Base-by-base conservation (phyloP, 2,113 vertebrate genomes). In the Forbesichthys agassizii region DNA sequence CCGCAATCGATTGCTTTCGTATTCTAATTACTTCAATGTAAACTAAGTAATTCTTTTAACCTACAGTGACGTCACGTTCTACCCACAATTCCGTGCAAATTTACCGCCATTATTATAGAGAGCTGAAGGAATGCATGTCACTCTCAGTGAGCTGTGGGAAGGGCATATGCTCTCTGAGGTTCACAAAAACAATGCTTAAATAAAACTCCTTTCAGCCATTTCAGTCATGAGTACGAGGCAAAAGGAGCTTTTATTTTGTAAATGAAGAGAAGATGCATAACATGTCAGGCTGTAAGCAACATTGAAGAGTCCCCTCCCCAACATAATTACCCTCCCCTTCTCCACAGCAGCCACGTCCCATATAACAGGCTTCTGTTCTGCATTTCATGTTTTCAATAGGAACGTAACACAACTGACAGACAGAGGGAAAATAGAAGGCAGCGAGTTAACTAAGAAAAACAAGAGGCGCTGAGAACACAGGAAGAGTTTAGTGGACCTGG, bases 351-450 rank as follows among this genome's bases (percentile, higher is more conserved):
- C 88, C 79, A 79, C 81, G 76, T 86, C 74, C 61, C 85, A 88
- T 53, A 90, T 61, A 75, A 81, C 67, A 57, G 76, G 76, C 73
- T 86, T 87, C 79, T 86, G 77, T 85, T 75, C 83, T 49, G 67
- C 72, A 58, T 77, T 75, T 79, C 72, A 81, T 84, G 88, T 90
- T 90, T 89, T 87, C 84, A 82, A 84, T 79, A 75, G 86, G 71
- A 91, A 87, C 79, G 74, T 70, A 77, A 72, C 51, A 27, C 78
- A 82, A 83, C 83, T 62, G 62, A 81, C 71, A 49, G 58, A 53
- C 36, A 18, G 14, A 69, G 60, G 64, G 69, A 79, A 69, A 63
- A 42, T 20, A 13, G 67, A 49, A 58, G 55, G 71, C 27, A 33
- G 46, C 71, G 56, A 61, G 74, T 69, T 79, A 0, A 18, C 74